Base-by-base conservation (phyloP, 1,140 invertebrate species). In the Drosophila seguyi region DNA sequence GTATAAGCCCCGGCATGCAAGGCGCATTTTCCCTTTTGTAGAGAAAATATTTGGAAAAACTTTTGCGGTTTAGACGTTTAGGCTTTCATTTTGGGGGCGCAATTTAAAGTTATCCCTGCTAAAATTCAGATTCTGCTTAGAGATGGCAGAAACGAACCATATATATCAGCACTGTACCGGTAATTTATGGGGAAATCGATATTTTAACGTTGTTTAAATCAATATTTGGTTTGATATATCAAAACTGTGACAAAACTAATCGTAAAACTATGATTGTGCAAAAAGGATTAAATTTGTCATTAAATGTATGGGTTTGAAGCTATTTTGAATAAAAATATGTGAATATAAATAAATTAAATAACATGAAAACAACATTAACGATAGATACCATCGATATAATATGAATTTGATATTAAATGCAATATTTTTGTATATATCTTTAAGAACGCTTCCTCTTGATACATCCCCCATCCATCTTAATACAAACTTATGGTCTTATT, bases 1-100 rank as follows among this genome's bases (percentile, higher is more conserved):
- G 0, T 71, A 69, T 45, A 77, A 36, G 44, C 56, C 48, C 55
- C 52, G 52, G 66, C 65, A 82, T 79, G 65, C 74, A 82, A 82
- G 61, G 63, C 67, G 73, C 78, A 42, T 71, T 77, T 73, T 31
- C 34, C 36, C 68, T 52, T 61, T 66, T 69, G 72, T 27, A 25
- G 22, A n/a, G 25, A 39, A 74, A 66, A 60, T 47, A 69, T 76
- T 76, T 55, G n/a, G 58, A 18, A 20, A 38, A 71, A 68, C 42
- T 71, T 72, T 61, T 53, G 34, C 48, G 47, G 18, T 42, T 73
- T 16, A 36, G 27, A 48, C 18, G 22, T 61, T 60, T 66, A 34
- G 75, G 55, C 38, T 42, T 60, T 16, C 7, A 42, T 25, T 62
- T 61, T 48, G 6, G n/a, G 13, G 22, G 47, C 22, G 52, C 59